Conservation (phyloP, 2,797 vertebrate species). For the Hapalemur alaotrensis region DNA sequence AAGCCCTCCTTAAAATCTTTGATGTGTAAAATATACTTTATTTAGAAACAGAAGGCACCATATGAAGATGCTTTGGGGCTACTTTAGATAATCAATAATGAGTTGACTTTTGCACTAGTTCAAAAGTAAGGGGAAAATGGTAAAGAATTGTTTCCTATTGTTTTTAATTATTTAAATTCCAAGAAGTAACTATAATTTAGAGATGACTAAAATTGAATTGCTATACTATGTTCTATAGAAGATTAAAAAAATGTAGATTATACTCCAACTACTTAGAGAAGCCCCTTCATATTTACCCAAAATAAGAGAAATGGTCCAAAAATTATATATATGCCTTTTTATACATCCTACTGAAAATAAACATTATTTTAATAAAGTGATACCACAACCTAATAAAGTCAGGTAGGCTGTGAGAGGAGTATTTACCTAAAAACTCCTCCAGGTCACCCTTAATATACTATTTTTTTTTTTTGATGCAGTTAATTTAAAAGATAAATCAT, state of each 20-base stretch:
- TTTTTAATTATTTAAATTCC: slow-evolving; percentile 7
- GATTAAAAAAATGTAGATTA: neutral
- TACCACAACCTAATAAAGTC: neutral
- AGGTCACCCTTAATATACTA: neutral
- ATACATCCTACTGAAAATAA: neutral
- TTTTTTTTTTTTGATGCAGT: neutral
- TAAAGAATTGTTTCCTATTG: neutral
- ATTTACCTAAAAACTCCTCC: neutral
- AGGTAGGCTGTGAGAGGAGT: neutral
- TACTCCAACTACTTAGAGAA: neutral
- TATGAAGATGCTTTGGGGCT: neutral
- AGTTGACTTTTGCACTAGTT: neutral
- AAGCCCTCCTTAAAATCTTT: neutral
- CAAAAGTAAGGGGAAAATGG: neutral
- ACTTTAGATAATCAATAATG: neutral
- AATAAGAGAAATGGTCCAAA: neutral
- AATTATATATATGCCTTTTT: neutral
- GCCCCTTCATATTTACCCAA: neutral
- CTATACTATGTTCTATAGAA: neutral
- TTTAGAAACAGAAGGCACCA: neutral
- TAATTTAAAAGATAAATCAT: neutral
- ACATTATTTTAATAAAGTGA: neutral
- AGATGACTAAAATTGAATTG: neutral
- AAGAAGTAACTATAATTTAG: neutral
- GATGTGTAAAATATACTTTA: neutral